Base-by-base conservation (phyloP, 2,113 vertebrate species). In the Bufo gargarizans region DNA sequence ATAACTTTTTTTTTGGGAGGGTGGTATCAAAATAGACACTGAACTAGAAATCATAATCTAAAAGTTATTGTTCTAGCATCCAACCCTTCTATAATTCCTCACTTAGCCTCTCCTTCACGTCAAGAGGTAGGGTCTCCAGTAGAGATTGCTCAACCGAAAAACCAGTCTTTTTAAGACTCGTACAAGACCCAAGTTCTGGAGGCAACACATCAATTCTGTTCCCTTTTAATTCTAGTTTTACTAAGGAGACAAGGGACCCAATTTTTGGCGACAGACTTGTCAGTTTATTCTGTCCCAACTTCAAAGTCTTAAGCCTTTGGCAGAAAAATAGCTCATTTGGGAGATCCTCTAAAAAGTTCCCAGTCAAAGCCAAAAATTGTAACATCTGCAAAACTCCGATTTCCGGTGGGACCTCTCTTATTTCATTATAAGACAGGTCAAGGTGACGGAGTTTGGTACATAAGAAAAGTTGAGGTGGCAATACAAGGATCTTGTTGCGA, bases 261-360 rank as follows among this genome's bases (percentile, higher is more conserved):
- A 98, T 92, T 9, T 92, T 94, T 0, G 95, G 91, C 0, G 96
- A 97, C 13, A 98, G 91, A 22, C 86, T 88, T 0, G 89, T 87
- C 79, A 98, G 90, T 63, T 92, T 92, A 91, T 98, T 98, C 90
- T 96, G 94, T 8, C 94, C 93, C 0, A 97, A 90, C 2, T 93
- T 92, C 82, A 98, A 88, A 0, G 92, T 94, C 90, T 94, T 95
- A 0, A 98, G 93, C 90, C 93, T 95, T 84, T 94, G 95, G 86
- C 97, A 98, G 90, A 93, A 95, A 91, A 97, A 98, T 77, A 98
- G 90, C 91, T 98, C 97, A 0, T 96, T 95, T 0, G 97, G 97
- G 74, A 98, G 91, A 0, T 83, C 82, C 89, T 97, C 96, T 10
- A 98, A 89, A 4, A 94, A 94, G 71, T 98, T 98, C 90, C 94